Evolutionary conservation across 2,888 invertebrate species (phyloP), one percentile per base, ranked within the genome.

Genomic region (Chesias legatella): DNA sequence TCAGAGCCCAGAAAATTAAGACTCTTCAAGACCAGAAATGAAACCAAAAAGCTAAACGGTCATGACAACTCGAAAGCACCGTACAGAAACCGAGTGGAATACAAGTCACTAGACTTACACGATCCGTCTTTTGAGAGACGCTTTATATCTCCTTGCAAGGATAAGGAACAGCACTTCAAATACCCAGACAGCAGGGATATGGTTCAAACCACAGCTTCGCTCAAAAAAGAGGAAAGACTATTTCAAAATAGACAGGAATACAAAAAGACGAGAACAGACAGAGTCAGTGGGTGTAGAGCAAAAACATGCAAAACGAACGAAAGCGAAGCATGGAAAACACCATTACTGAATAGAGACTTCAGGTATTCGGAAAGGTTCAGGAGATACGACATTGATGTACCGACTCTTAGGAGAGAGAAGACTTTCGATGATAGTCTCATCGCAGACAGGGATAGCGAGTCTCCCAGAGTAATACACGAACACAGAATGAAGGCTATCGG

Each of bases 1-100:
- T 67, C 75, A 51, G 84, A 89, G 74, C 80, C 83, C 47, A 83
- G 90, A 49, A 91, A 91, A 67, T 83, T 91, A 31, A 90, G 94
- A 32, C 86, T 94, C 22, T 95, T 94, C 73, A 94, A 92, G 81
- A 94, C 93, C 31, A 91, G 92, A 67, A 92, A 92, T 33, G 93
- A 94, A 83, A 91, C 92, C 46, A 92, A 91, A 76, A 91, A 90
- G 62, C 72, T 80, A 34, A 80, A 75, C 42, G 80, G 79, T 28
- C 74, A 73, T 36, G 82, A 85, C 13, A 48, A 46, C 23, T 67
- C 63, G 25, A 76, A 79, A 54, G 64, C 70, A 40, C 71, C 78
- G 7, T 78, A 72, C 48, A 79, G 67, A 60, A 71, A 73, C 17
- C 75, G 75, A 43, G 74, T 71, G 32, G 84, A 84, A 60, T 83